Percentiles rank a stretch among this genome's conserved stretches.
These are phyloP conservation scores for Scaptodrosophila latifasciaeformis DNA, from an alignment of 2,888 invertebrate genomes.

Conservation along the genomic window DNA sequence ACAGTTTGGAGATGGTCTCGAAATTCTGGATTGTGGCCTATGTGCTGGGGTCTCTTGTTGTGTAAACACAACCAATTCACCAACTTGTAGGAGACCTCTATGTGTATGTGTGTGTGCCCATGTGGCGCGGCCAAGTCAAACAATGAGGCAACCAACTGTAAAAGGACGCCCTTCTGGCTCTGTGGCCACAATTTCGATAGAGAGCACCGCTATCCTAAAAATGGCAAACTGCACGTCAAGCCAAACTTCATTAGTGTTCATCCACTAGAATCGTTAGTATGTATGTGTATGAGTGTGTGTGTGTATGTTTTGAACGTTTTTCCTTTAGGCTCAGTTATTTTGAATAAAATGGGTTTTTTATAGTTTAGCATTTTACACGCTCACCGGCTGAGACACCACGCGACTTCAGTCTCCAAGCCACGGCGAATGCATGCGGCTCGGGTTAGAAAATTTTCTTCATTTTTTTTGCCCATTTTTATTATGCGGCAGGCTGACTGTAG, in stretches of 20 bases:
- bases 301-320: too few relatives aligned
- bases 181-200: slow-evolving; percentile 1
- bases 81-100: slow-evolving; percentile 26
- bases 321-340: neutral
- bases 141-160: slow-evolving; percentile 59
- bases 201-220: neutral
- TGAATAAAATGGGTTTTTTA: slow-evolving; percentile 6
- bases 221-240: slow-evolving; percentile 7
- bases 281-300: too few relatives aligned
- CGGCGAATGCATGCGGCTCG: slow-evolving; percentile 7
- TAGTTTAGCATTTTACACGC: slow-evolving; percentile 3
- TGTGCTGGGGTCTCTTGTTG: too few relatives aligned
- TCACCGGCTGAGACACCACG: neutral
- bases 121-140: slow-evolving; percentile 46
- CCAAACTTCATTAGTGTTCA: slow-evolving; percentile 62
- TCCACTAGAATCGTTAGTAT: neutral
- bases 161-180: too few relatives aligned
- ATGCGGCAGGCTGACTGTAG: slow-evolving; percentile 31
- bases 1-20: too few relatives aligned
- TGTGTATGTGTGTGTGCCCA: slow-evolving; percentile 26
- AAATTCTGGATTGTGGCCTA: neutral
- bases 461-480: slow-evolving; percentile 24
- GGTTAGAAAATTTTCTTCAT: slow-evolving; percentile 22
- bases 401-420: slow-evolving; percentile 21
- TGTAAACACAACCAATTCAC: slow-evolving; percentile 50